These are phyloP conservation scores for Aplochiton taeniatus DNA, from an alignment of 2,797 vertebrate genomes.

Conservation along the genomic window DNA sequence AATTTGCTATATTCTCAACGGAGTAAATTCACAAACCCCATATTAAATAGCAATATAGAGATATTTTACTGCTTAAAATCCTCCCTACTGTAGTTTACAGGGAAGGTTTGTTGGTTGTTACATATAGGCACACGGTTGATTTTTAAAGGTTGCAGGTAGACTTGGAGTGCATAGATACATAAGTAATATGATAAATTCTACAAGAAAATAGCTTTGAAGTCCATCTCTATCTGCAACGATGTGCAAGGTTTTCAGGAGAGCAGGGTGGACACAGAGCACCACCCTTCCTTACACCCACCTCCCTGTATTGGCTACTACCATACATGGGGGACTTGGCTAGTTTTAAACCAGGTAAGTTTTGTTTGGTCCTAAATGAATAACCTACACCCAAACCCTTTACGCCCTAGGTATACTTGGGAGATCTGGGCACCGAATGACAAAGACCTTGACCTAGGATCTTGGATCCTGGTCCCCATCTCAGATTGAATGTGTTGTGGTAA, in stretches of 20 bases:
- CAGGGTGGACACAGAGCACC: conserved; percentile 23
- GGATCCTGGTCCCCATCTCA: conserved; percentile 24
- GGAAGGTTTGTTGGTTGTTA: conserved; percentile 47
- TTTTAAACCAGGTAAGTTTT: conserved; percentile 29
- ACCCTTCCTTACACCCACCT: conserved; percentile 8
- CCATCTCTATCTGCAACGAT: conserved; percentile 63
- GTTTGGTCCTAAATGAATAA: conserved; percentile 19
- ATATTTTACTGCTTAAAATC: too few relatives aligned
- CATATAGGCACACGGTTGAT: conserved; percentile 66
- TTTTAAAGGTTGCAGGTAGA: conserved; percentile 62
- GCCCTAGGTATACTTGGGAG: conserved; percentile 29
- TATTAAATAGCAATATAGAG: too few relatives aligned
- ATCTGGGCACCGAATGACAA: conserved; percentile 37
- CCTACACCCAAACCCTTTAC: neutral
- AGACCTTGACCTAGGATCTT: conserved; percentile 19
- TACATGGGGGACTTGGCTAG: conserved; percentile 22
- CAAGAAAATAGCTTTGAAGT: conserved; percentile 42
- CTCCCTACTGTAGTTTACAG: neutral
- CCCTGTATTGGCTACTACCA: neutral
- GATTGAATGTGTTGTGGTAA: conserved; percentile 1
- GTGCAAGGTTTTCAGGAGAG: conserved; percentile 60
- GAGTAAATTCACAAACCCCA: too few relatives aligned
- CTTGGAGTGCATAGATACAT: conserved; percentile 40
- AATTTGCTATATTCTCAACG: too few relatives aligned
- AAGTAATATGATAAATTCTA: conserved; percentile 5